These are phyloP conservation scores for Perca flavescens DNA, from an alignment of 2,113 vertebrate genomes.

Conservation along the genomic window DNA sequence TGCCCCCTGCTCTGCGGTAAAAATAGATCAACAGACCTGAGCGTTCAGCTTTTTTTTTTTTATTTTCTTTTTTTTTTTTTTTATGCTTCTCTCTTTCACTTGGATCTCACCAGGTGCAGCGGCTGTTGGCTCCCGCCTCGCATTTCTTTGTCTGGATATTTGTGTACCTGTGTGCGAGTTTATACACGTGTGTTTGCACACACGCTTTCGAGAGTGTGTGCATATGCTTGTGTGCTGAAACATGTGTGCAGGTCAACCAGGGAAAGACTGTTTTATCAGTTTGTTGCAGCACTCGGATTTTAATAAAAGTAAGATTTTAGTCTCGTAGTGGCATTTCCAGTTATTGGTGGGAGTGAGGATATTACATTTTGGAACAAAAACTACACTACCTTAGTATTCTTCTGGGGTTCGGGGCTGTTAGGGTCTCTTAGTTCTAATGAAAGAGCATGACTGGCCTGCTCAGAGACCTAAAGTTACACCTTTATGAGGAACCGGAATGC, in stretches of 20 bases:
- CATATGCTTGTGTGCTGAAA: constrained; percentile 2
- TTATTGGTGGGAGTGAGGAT: background rate
- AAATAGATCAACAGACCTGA: constrained; percentile 84
- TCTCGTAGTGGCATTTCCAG: constrained; percentile 17
- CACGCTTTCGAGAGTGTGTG: constrained; percentile 29
- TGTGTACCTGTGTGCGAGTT: constrained; percentile 45
- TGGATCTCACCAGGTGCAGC: constrained; percentile 71
- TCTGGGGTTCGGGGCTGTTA: too few species aligned
- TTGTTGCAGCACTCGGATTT: constrained; percentile 23
- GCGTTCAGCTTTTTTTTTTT: constrained; percentile 48
- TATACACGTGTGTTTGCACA: constrained; percentile 56
- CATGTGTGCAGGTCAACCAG: constrained; percentile 41
- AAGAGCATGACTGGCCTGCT: background rate
- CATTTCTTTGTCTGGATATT: constrained; percentile 48
- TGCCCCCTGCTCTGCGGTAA: constrained; percentile 79
- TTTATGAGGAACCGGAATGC: background rate
- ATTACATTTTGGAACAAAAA: background rate
- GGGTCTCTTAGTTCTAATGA: background rate
- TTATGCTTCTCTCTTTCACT: constrained; percentile 72
- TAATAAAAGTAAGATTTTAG: constrained; percentile 58
- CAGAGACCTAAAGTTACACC: background rate
- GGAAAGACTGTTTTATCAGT: constrained; percentile 44
- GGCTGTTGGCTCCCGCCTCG: constrained; percentile 41
- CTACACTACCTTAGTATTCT: too few species aligned
- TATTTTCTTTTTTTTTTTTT: constrained; percentile 51